Percentiles rank a stretch among this genome's conserved stretches.
phyloP scores from a whole-genome alignment of 2,888 invertebrate species.

The Pheosia gnoma region DNA sequence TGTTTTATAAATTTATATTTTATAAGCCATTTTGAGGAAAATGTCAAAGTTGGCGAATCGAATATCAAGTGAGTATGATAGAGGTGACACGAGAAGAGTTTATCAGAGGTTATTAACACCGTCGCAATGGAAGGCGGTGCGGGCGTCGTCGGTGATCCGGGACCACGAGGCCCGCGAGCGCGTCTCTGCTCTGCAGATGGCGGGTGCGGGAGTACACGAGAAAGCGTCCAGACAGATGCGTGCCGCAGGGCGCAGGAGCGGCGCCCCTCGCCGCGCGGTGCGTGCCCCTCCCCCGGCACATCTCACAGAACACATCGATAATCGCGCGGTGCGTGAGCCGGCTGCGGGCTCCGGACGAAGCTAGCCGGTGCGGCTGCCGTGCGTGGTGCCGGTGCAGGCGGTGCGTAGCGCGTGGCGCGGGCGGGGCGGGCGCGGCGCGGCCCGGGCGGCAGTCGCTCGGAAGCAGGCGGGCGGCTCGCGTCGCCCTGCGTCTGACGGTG shows the following conservation, averaged over 20 bases:
- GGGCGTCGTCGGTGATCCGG: conserved; percentile 40
- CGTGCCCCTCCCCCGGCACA: conserved; percentile 57
- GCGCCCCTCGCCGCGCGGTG: conserved; percentile 65
- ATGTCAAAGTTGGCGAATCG: neutral
- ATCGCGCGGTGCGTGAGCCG: conserved; percentile 74
- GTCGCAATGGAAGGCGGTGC: conserved; percentile 49
- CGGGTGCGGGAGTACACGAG: conserved; percentile 75
- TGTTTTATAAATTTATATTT: neutral
- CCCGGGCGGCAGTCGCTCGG: conserved; percentile 81
- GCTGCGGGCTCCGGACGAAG: conserved; percentile 54
- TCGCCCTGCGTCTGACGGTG: conserved; percentile 64
- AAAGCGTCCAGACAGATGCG: conserved; percentile 77
- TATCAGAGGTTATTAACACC: conserved; percentile 56
- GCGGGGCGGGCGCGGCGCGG: conserved; percentile 66
- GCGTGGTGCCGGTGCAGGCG: conserved; percentile 62
- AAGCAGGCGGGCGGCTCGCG: conserved; percentile 75
- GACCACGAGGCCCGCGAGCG: conserved; percentile 40
- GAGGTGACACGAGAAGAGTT: conserved; percentile 33
- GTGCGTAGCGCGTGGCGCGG: conserved; percentile 55
- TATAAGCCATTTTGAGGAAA: neutral
- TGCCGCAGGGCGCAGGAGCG: conserved; percentile 82
- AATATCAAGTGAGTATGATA: conserved; percentile 1
- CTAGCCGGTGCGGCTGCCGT: conserved; percentile 49
- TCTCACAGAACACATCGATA: conserved; percentile 79
- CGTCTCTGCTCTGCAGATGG: conserved; percentile 79